Evolutionary conservation across 2,797 vertebrate genomes (phyloP), one percentile per base, ranked within the genome.

Genomic region (Perodicticus potto): DNA sequence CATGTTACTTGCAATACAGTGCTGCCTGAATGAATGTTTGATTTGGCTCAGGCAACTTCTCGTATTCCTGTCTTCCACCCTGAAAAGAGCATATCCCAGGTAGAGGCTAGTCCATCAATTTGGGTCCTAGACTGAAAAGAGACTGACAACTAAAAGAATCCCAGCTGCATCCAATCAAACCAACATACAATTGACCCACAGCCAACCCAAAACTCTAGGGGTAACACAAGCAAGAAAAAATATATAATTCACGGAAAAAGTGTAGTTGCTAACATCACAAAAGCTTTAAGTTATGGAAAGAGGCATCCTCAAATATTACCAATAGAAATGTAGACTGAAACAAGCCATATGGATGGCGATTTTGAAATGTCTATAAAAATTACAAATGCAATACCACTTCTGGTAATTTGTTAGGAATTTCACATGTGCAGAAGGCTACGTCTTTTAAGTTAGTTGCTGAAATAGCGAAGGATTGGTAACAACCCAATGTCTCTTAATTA

Each of bases 251-350:
- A 65, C 0, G 2, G 5, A 92, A 3, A 84, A 8, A 90, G 20
- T 5, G 19, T 9, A 2, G 32, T 34, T 73, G 19, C 57, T 74
- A 80, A 69, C 20, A 85, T 25, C 89, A 59, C 32, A 95, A 89
- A 94, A 73, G 8, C 22, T 45, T 87, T 74, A 59, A 93, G 17
- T 34, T 82, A n/a, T 5, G 53, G 69, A 91, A 96, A 90, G n/a
- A 63, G 0, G 3, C 17, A 37, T 5, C 45, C 61, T 74, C 9
- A 7, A 55, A 55, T 67, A 82, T 61, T 34, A 27, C 49, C 55
- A 43, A 3, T 29, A 55, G 49, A 91, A 94, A 63, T 59, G 17
- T 70, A 32, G n/a, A 67, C 10, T 22, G 14, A 81, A 32, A 91
- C 19, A 88, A 83, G 9, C 7, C 12, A 86, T 61, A 65, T 78